Conservation (phyloP, 64 coral and sea anemone species). For the Montipora capricornis region DNA sequence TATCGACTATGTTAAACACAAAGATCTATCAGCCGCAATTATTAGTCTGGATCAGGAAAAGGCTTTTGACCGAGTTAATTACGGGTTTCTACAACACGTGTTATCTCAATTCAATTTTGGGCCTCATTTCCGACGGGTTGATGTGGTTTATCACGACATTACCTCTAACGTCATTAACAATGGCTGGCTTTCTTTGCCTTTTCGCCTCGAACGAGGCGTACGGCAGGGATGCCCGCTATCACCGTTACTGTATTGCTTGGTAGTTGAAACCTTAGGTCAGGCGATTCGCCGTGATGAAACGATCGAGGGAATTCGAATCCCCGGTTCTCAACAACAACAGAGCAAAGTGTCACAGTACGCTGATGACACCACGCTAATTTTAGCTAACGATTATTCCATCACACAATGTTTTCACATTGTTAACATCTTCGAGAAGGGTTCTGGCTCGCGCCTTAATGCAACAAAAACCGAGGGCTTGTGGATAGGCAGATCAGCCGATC, state of each 20-base stretch:
- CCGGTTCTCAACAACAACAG: neutral
- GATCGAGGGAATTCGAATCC: conserved; percentile 42
- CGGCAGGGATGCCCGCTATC: conserved; percentile 38
- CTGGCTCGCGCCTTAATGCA: neutral
- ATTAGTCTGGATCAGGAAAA: conserved; percentile 46
- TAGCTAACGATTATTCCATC: neutral
- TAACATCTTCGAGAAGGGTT: too few relatives aligned
- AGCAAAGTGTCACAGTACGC: conserved; percentile 45
- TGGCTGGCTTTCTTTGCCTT: neutral
- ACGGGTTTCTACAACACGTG: neutral
- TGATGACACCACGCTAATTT: conserved; percentile 20
- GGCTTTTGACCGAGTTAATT: conserved; percentile 37
- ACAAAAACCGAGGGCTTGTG: conserved; percentile 62
- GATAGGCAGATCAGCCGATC: conserved; percentile 7
- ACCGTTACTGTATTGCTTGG: conserved; percentile 41
- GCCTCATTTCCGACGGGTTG: conserved; percentile 3
- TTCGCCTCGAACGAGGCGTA: neutral
- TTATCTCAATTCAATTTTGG: conserved; percentile 9
- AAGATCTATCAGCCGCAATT: neutral
- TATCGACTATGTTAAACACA: neutral
- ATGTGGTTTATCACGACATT: neutral
- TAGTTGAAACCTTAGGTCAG: conserved; percentile 8
- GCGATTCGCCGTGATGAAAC: conserved; percentile 19
- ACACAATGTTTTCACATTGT: too few relatives aligned
- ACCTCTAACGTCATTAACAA: neutral